Evolutionary conservation across 2,113 vertebrate genomes (phyloP).

Genomic region (Pandion haliaetus): DNA sequence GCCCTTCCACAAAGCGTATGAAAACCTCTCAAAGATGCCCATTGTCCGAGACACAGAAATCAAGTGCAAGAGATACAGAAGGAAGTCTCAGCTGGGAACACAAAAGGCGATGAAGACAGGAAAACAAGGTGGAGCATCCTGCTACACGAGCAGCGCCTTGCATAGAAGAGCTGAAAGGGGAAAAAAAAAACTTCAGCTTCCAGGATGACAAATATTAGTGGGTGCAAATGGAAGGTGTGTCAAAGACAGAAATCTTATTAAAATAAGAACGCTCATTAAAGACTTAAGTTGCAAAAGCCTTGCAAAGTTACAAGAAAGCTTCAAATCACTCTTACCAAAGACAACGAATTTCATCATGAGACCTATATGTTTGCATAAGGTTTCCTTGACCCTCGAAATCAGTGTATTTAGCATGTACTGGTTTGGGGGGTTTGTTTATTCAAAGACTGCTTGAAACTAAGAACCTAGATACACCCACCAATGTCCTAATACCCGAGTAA

Average conservation of each 20-base stretch:
- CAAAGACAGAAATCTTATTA: slow-evolving; percentile 31
- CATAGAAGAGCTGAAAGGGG: background rate
- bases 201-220: background rate
- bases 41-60: background rate
- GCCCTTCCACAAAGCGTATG: background rate
- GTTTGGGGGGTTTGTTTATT: background rate
- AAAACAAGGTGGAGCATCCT: background rate
- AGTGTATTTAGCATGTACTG: background rate
- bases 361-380: background rate
- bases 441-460: background rate
- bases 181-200: background rate
- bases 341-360: background rate
- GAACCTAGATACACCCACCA: background rate
- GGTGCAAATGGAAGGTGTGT: slow-evolving; percentile 42
- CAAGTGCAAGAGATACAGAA: background rate
- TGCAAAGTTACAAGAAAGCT: slow-evolving; percentile 8
- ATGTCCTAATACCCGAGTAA: background rate
- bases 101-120: background rate
- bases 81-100: background rate
- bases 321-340: background rate
- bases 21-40: slow-evolving; percentile 24
- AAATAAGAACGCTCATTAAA: slow-evolving; percentile 41
- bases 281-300: slow-evolving; percentile 25
- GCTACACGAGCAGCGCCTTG: background rate
- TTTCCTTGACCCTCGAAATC: background rate